Conservation (phyloP, 1,140 invertebrate species). For the Zaprionus nigranus region DNA sequence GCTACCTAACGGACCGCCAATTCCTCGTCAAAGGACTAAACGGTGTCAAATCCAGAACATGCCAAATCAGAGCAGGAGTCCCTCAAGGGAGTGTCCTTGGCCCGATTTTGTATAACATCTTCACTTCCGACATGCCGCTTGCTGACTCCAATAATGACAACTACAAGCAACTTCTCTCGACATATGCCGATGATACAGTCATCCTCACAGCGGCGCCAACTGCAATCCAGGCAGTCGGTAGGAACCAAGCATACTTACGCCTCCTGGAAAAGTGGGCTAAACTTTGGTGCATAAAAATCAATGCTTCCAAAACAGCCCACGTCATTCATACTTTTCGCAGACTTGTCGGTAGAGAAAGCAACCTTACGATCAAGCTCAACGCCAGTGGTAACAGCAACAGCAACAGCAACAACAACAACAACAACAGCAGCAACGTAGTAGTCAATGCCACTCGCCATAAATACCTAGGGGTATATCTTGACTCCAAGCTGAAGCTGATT, state of each 20-base stretch:
- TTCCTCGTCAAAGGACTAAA: too few relatives aligned
- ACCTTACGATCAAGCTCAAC: neutral
- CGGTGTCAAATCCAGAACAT: too few relatives aligned
- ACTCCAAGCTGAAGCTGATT: neutral
- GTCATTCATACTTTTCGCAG: neutral
- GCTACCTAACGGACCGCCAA: too few relatives aligned
- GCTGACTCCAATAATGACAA: too few relatives aligned
- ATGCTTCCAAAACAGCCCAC: slow-evolving; percentile 12
- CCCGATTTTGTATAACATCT: too few relatives aligned
- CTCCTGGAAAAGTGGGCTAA: neutral
- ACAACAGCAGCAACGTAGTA: neutral
- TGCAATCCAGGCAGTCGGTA: too few relatives aligned
- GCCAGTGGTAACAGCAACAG: too few relatives aligned
- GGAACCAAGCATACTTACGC: too few relatives aligned
- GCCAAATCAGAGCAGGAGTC: too few relatives aligned
- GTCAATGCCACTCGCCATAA: neutral
- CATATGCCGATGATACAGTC: slow-evolving; percentile 29
- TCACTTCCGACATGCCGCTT: too few relatives aligned
- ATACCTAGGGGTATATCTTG: neutral
- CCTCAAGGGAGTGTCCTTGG: too few relatives aligned
- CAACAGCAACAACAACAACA: neutral
- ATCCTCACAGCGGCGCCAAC: neutral
- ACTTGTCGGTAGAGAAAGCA: neutral
- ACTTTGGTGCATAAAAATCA: slow-evolving; percentile 1
- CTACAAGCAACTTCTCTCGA: too few relatives aligned